Base-by-base conservation (phyloP, 2,113 vertebrate genomes). In the Quiscalus mexicanus region DNA sequence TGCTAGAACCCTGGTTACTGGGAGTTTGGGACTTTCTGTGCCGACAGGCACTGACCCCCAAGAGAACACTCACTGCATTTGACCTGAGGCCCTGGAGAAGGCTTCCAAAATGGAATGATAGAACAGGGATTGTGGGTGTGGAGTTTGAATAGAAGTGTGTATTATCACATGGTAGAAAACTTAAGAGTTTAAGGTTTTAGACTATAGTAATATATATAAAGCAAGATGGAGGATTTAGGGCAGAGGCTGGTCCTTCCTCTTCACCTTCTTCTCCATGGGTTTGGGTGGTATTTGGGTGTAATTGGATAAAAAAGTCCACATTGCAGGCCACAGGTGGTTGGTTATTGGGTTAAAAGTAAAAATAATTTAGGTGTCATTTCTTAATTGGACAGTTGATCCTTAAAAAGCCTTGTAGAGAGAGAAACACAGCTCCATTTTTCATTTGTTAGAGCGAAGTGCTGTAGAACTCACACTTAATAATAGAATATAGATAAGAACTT, bases 321-420 rank as follows among this genome's bases (percentile, higher is more conserved):
- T 37, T 60, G 58, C 2, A 0, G 58, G 24, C 0, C 35, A 18
- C 5, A 2, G 7, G 35, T 60, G 58, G 7, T 37, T 37, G 58
- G 16, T 60, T 27, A 27, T 27, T 60, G 24, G 58, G 58, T 60
- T 5, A 37, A 60, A 37, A 37, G 24, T 37, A 9, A 60, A 60
- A 37, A 27, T 60, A 37, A 60, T 37, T 27, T 18, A 37, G 16
- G 24, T 37, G 11, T 37, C 16, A 18, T 37, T 60, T 60, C 35
- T 60, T 60, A 12, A 60, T 60, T 60, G 35, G 24, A 60, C 24
- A 18, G 35, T 60, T 60, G 25, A 60, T 60, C 58, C 24, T 27
- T 37, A 60, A 60, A 60, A 60, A 4, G 24, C 24, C n/a, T 37
- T 37, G 11, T 25, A 27, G 35, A 37, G 15, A 27, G 23, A 60